Evolutionary conservation across 2,888 invertebrate genomes (phyloP).

Genomic region (Dicyrtomina minuta): DNA sequence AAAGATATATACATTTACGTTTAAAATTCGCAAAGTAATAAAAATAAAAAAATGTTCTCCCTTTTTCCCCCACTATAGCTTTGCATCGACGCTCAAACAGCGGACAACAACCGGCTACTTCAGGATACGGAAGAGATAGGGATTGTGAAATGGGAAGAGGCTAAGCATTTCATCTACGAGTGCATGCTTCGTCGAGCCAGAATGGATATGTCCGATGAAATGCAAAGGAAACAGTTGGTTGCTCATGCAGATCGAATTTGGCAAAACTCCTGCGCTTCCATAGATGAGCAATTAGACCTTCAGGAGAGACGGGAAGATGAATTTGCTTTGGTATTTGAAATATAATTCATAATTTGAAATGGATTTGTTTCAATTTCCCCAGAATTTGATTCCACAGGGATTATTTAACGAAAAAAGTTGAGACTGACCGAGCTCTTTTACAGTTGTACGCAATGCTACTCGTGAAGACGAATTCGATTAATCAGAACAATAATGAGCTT

Average conservation of each 20-base stretch:
- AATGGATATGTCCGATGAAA: conserved; percentile 47
- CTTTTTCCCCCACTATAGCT: too few relatives aligned
- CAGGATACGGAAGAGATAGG: conserved; percentile 46
- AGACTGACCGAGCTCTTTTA: conserved; percentile 18
- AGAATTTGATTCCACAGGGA: conserved; percentile 21
- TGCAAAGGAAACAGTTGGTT: conserved; percentile 43
- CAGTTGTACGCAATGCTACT: conserved; percentile 17
- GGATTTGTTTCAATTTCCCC: too few relatives aligned
- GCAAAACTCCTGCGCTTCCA: conserved; percentile 40
- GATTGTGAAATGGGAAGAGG: conserved; percentile 47
- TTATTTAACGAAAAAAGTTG: conserved; percentile 22
- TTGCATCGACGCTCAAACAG: conserved; percentile 20
- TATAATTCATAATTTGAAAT: too few relatives aligned
- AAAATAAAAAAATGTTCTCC: too few relatives aligned
- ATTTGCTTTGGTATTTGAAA: neutral
- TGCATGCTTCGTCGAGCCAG: conserved; percentile 39
- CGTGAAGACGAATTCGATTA: conserved; percentile 18
- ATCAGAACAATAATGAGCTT: conserved; percentile 18
- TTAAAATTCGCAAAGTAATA: too few relatives aligned
- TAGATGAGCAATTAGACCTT: conserved; percentile 38
- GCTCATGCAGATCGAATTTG: conserved; percentile 38
- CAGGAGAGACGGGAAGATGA: conserved; percentile 27
- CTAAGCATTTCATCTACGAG: conserved; percentile 50
- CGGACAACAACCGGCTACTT: conserved; percentile 36
- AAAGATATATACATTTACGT: too few relatives aligned